Conservation (phyloP, 2,113 vertebrate species). For the Antechinus stuartii region DNA sequence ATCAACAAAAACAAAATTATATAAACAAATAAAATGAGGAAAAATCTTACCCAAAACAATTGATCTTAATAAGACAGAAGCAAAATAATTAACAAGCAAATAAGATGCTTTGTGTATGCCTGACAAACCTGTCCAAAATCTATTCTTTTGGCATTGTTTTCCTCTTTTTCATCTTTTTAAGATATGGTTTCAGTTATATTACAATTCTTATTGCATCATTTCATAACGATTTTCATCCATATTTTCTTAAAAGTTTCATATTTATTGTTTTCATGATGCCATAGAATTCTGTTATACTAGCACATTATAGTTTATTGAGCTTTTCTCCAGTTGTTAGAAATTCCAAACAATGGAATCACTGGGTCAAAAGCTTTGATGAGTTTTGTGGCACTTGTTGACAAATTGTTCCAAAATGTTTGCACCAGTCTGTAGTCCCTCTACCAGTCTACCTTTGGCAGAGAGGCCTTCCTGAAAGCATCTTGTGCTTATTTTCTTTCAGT, state of each 20-base stretch:
- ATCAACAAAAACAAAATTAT: neutral
- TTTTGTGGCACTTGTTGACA: neutral
- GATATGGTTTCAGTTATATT: neutral
- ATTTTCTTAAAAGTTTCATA: neutral
- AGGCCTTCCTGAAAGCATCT: constrained; percentile 26
- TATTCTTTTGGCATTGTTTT: neutral
- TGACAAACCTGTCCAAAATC: neutral
- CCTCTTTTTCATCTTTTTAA: neutral
- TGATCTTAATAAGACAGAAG: neutral
- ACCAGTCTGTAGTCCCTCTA: neutral
- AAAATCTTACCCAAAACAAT: neutral
- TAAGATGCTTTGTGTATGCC: neutral
- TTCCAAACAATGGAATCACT: neutral
- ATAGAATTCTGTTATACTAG: neutral
- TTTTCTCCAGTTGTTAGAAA: neutral
- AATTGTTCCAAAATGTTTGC: neutral
- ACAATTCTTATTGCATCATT: neutral
- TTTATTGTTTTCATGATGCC: neutral
- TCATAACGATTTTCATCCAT: neutral
- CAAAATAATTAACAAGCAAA: neutral
- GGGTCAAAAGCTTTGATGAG: neutral
- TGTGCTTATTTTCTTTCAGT: constrained; percentile 42
- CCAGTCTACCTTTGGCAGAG: neutral
- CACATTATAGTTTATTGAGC: neutral
- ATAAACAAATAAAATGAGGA: neutral